These are phyloP conservation scores for Phocoena sinus DNA, from an alignment of 2,113 vertebrate genomes.

Conservation along the genomic window DNA sequence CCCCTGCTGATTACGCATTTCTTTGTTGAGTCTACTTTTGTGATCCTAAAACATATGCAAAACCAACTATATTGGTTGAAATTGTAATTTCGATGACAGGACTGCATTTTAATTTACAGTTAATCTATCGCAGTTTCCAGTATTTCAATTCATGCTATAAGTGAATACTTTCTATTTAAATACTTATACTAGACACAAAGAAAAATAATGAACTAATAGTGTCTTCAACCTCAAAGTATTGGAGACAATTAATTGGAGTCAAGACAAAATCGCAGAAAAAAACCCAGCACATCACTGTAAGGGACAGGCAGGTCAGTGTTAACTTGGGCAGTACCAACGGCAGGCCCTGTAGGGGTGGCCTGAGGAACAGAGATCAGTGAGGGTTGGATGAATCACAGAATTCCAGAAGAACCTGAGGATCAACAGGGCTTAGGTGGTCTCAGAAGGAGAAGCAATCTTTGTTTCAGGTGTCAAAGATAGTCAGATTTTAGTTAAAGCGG, in stretches of 20 bases:
- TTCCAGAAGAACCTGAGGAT: neutral
- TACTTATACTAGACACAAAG: neutral
- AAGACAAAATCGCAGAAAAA: neutral
- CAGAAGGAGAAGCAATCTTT: neutral
- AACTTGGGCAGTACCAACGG: neutral
- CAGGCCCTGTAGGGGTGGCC: neutral
- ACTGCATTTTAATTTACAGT: neutral
- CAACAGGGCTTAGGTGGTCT: neutral
- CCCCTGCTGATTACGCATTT: neutral
- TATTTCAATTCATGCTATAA: neutral
- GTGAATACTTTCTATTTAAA: neutral
- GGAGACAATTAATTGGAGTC: neutral
- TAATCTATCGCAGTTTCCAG: neutral
- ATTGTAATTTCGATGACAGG: neutral
- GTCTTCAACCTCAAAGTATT: neutral
- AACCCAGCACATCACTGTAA: too few relatives aligned
- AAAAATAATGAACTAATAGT: neutral
- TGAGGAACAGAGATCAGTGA: neutral
- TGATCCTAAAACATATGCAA: neutral
- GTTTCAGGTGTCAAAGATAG: neutral
- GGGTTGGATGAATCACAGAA: neutral
- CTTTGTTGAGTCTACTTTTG: neutral
- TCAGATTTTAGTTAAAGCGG: neutral
- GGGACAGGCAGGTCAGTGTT: neutral
- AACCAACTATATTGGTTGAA: neutral